A percentile compares a stretch with the other conserved stretches of the same genome.
phyloP scores from a whole-genome alignment of 2,113 vertebrate species.

The Ictalurus punctatus region DNA sequence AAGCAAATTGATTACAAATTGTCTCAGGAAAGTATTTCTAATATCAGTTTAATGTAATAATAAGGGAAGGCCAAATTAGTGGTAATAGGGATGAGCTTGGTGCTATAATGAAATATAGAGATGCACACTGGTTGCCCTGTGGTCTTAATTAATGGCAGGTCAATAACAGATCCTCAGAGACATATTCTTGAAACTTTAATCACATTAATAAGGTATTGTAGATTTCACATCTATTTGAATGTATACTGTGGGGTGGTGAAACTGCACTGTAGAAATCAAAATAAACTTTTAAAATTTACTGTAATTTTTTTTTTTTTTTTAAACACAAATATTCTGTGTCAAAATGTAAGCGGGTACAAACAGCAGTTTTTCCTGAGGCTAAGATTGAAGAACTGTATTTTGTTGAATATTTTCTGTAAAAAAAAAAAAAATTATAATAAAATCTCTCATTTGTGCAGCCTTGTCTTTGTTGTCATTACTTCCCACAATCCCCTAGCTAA shows the following conservation, averaged over 20 bases:
- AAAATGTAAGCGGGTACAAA: conserved; percentile 10
- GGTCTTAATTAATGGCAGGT: conserved; percentile 2
- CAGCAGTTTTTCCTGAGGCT: conserved; percentile 31
- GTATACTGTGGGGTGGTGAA: not conserved
- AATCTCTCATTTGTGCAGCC: conserved; percentile 37
- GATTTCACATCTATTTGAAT: not conserved
- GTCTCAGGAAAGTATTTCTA: not conserved
- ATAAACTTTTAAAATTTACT: not conserved
- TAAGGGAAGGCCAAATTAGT: not conserved
- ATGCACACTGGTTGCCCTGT: not conserved
- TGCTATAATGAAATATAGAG: not conserved
- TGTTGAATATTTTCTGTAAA: conserved; percentile 45
- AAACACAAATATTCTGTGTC: not conserved
- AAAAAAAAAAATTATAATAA: not conserved
- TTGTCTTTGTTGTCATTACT: conserved; percentile 40
- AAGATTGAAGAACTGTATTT: conserved; percentile 26
- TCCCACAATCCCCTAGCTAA: conserved; percentile 35
- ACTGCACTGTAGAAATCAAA: not conserved
- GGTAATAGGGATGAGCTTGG: not conserved
- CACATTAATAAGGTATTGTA: not conserved
- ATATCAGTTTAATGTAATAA: not conserved
- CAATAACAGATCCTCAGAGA: not conserved
- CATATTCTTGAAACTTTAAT: not conserved
- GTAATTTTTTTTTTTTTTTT: not conserved
- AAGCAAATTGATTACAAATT: not conserved